Evolutionary conservation across 2,113 vertebrate genomes (phyloP), one percentile per base, ranked within the genome.

Genomic region (Syrmaticus mikado): DNA sequence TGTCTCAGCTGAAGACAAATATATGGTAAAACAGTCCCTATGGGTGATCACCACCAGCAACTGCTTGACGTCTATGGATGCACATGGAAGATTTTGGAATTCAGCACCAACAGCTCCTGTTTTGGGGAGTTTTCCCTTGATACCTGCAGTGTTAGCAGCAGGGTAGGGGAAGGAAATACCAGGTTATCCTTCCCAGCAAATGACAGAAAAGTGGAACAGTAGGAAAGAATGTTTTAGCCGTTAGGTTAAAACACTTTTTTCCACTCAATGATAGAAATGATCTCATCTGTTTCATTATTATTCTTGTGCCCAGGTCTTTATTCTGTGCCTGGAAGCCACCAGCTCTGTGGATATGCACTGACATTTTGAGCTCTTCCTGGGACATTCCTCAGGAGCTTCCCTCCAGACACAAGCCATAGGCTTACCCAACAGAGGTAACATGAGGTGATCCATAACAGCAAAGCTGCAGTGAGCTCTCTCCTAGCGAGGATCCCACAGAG

Each of bases 181-280:
- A 3, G 61, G 52, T 93, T 87, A 27, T 50, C 89, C 78, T 92
- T 95, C 87, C 61, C 65, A 85, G 43, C 0, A 0, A 7, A 24
- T 85, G 87, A 80, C 60, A 74, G 82, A 90, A n/a, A 73, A 66
- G 38, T n/a, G 64, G 36, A 91, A 89, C 66, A 82, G 84, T 87
- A 61, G 78, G 70, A 76, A 92, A 53, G 81, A 66, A 34, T 89
- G 84, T 94, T 90, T 89, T 53, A 78, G 65, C 81, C 53, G 12
- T 55, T 64, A 65, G 38, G 76, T 84, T 85, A 62, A 83, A 89
- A 57, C 6, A 50, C 4, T 20, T 74, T 93, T 67, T 68, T 80
- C 8, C 36, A 78, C 36, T 43, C 32, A 40, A 22, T 66, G 55
- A 83, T 41, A 78, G 86, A 93, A 86, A 88, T 34, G 36, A 67